Conservation (phyloP, 2,797 vertebrate genomes). For the Danionella dracula region DNA sequence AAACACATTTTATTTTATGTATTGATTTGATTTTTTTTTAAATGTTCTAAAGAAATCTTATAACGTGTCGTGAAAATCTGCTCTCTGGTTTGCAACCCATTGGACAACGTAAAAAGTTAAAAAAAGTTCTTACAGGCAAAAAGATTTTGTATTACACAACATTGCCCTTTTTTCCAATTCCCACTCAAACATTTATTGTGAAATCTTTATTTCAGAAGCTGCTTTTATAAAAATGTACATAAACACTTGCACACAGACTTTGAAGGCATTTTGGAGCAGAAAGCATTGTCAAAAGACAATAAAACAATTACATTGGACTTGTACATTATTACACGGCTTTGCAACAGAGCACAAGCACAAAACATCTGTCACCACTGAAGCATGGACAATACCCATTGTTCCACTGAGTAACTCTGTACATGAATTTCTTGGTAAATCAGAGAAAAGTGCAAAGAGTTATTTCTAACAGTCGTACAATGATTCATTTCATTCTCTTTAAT, state of each 20-base stretch:
- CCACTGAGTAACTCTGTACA: neutral
- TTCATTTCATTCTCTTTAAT: neutral
- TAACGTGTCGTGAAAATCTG: no score
- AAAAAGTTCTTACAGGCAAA: no score
- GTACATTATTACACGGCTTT: slow-evolving; percentile 10
- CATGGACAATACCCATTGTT: slow-evolving; percentile 18
- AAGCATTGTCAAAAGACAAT: slow-evolving; percentile 10
- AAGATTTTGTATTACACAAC: neutral
- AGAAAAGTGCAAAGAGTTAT: neutral
- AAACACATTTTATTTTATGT: neutral
- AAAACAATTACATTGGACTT: slow-evolving; percentile 6
- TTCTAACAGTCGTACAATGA: slow-evolving; percentile 14
- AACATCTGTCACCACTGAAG: slow-evolving; percentile 31
- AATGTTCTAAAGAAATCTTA: no score
- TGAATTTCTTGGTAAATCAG: slow-evolving; percentile 9
- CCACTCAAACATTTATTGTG: neutral
- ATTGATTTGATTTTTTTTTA: no score
- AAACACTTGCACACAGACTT: slow-evolving; percentile 30
- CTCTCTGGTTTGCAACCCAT: no score
- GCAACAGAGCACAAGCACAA: slow-evolving; percentile 27
- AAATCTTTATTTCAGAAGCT: slow-evolving; percentile 33
- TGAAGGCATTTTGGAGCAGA: neutral
- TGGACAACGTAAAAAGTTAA: no score
- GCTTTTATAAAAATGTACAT: slow-evolving; percentile 17
- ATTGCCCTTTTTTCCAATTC: neutral